Percentiles rank a stretch among this genome's conserved stretches.
Evolutionary conservation across 2,797 vertebrate species (phyloP).

Genomic region (Enteromius anoplus): DNA sequence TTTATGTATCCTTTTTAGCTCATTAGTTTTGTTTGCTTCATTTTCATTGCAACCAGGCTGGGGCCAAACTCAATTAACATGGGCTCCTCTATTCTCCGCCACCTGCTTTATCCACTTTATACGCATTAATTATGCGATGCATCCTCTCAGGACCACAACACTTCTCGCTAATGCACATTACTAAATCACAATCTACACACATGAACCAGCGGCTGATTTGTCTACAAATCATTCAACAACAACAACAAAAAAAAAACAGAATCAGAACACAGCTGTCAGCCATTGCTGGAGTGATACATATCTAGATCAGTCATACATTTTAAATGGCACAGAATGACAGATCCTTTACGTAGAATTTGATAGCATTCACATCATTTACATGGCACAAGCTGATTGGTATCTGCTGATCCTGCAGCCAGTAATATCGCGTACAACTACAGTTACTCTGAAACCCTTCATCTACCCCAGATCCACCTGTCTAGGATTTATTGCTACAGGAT

Average conservation of each 20-base stretch:
- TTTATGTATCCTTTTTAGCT: constrained; percentile 12
- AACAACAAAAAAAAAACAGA: not conserved
- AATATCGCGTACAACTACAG: not conserved
- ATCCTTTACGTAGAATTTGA: not conserved
- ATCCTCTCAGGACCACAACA: constrained; percentile 43
- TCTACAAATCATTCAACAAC: not conserved
- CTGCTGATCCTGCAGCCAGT: not conserved
- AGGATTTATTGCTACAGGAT: not conserved
- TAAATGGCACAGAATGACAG: not conserved
- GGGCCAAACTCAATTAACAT: constrained; percentile 57
- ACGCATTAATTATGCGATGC: constrained; percentile 53
- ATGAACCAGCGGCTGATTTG: not conserved
- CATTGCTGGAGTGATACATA: not conserved
- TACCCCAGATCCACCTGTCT: not conserved
- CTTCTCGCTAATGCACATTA: constrained; percentile 21
- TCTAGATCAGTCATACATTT: not conserved
- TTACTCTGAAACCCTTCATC: not conserved
- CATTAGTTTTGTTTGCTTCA: constrained; percentile 53
- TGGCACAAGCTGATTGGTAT: not conserved
- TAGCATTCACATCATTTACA: not conserved
- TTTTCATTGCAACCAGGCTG: constrained; percentile 64
- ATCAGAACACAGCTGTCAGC: not conserved
- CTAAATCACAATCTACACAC: not conserved
- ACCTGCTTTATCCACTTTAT: constrained; percentile 65
- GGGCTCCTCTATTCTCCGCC: constrained; percentile 52